Conservation (phyloP, 1,140 invertebrate species). For the Drosophila navojoa region DNA sequence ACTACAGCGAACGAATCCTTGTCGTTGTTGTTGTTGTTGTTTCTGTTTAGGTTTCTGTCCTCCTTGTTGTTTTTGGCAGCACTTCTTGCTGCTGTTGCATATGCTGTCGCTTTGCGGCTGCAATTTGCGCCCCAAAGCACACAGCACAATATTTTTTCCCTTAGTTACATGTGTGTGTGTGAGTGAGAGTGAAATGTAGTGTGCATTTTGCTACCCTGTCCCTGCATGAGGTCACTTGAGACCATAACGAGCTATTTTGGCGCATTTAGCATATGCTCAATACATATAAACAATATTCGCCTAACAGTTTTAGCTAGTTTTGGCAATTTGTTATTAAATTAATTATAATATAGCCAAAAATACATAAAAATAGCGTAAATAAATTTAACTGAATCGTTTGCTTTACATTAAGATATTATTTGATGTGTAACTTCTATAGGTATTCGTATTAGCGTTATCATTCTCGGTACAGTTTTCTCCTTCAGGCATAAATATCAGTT, state of each 20-base stretch:
- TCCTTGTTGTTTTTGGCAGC: conserved; percentile 5
- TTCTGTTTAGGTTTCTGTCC: neutral
- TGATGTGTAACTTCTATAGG: too few relatives aligned
- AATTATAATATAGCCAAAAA: too few relatives aligned
- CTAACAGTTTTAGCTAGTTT: too few relatives aligned
- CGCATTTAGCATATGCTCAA: neutral
- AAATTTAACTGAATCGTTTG: too few relatives aligned
- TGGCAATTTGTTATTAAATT: too few relatives aligned
- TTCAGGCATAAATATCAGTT: too few relatives aligned
- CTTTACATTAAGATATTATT: too few relatives aligned
- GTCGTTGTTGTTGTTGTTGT: neutral
- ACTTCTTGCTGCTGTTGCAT: conserved; percentile 25
- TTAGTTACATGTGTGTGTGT: conserved; percentile 5
- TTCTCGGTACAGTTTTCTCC: too few relatives aligned
- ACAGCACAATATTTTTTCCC: conserved; percentile 44
- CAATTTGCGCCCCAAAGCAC: conserved; percentile 59
- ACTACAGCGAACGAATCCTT: conserved; percentile 57
- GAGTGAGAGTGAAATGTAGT: neutral
- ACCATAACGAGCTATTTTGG: conserved; percentile 13
- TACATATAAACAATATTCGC: too few relatives aligned
- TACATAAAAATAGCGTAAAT: too few relatives aligned
- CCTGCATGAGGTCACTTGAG: conserved; percentile 28
- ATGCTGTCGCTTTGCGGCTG: conserved; percentile 40
- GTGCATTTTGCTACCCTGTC: conserved; percentile 17
- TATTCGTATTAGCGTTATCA: too few relatives aligned